These are phyloP conservation scores for Epizoanthus ramosus DNA, from an alignment of 92 coral and sea anemone genomes.

Conservation along the genomic window DNA sequence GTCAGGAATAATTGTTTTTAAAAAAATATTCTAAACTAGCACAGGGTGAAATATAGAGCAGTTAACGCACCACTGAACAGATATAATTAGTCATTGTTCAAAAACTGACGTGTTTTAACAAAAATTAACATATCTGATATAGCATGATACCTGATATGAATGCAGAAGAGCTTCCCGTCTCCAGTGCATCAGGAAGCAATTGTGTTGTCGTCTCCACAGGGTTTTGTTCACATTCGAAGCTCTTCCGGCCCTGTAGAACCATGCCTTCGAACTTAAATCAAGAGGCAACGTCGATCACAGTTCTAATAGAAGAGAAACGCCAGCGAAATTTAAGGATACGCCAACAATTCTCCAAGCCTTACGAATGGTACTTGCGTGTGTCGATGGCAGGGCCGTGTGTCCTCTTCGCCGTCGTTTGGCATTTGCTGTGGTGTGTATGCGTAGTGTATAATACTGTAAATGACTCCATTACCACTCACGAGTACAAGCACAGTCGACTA, in stretches of 20 bases:
- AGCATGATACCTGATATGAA: no score
- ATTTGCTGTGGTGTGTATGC: conserved; percentile 1
- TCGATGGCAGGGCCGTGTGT: conserved; percentile 19
- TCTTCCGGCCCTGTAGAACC: background rate
- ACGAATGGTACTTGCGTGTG: conserved; percentile 4
- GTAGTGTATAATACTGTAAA: conserved; percentile 27
- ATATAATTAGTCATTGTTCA: no score
- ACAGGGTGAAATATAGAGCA: no score
- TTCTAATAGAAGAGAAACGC: conserved; percentile 11
- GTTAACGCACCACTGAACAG: no score
- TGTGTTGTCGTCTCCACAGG: no score
- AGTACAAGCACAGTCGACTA: conserved; percentile 21
- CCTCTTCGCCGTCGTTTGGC: conserved; percentile 4
- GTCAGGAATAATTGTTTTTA: no score
- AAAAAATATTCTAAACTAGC: no score
- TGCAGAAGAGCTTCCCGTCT: no score
- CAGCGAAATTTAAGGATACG: conserved; percentile 16
- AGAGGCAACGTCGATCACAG: conserved; percentile 13
- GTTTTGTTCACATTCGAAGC: no score
- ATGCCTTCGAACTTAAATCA: background rate
- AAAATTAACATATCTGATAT: no score
- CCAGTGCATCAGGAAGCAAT: no score
- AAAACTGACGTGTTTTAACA: no score
- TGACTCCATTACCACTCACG: conserved; percentile 21
- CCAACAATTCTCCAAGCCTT: background rate